Conservation (phyloP, 2,113 vertebrate genomes). For the Saguinus imperator region DNA sequence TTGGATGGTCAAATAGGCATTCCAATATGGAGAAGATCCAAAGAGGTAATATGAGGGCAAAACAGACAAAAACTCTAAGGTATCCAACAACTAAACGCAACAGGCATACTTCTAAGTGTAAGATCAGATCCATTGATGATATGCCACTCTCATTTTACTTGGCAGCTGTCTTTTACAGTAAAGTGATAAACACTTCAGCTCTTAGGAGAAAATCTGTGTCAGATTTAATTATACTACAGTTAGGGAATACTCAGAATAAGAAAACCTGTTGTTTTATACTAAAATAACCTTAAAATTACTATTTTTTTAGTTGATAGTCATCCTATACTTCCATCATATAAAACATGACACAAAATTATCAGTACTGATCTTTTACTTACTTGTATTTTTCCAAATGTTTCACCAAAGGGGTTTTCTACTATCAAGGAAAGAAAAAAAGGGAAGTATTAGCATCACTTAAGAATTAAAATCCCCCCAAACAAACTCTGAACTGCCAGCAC, state of each 20-base stretch:
- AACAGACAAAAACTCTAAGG: not conserved
- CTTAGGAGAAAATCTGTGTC: not conserved
- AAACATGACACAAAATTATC: conserved; percentile 57
- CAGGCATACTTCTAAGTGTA: not conserved
- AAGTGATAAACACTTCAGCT: not conserved
- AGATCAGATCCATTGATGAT: not conserved
- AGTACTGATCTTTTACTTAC: conserved; percentile 82
- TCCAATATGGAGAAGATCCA: conserved; percentile 1
- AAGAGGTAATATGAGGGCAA: not conserved
- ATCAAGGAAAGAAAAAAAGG: conserved; percentile 75
- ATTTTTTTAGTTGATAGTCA: conserved; percentile 22
- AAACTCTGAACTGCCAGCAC: conserved; percentile 40
- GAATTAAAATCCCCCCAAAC: conserved; percentile 48
- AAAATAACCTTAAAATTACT: not conserved
- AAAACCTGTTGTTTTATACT: conserved; percentile 35
- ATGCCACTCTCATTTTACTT: not conserved
- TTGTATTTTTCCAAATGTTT: conserved; percentile 79
- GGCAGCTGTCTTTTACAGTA: not conserved
- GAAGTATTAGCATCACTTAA: conserved; percentile 63
- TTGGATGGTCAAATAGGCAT: not conserved
- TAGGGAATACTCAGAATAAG: conserved; percentile 40
- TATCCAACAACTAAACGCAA: conserved; percentile 26
- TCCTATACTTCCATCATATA: conserved; percentile 46
- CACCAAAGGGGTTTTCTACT: conserved; percentile 82
- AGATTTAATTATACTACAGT: not conserved